These are phyloP conservation scores for Montipora cactus DNA, from an alignment of 64 coral and sea anemone genomes.

Conservation along the genomic window DNA sequence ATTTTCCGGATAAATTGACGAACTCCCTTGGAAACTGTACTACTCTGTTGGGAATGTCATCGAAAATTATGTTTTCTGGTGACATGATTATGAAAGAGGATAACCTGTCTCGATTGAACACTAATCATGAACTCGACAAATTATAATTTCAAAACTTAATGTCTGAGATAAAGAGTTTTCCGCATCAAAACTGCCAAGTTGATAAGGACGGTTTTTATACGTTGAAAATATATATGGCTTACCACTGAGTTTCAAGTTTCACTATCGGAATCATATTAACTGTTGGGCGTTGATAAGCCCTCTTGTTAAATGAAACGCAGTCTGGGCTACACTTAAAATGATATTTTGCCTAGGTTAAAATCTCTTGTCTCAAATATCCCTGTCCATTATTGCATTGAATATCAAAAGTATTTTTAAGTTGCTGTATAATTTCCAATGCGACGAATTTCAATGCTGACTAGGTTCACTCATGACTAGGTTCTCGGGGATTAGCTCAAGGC, in stretches of 20 bases:
- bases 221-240: background rate
- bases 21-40: too few relatives aligned
- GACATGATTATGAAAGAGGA: too few relatives aligned
- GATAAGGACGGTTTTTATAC: background rate
- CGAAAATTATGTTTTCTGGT: too few relatives aligned
- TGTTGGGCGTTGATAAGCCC: background rate
- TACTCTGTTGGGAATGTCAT: too few relatives aligned
- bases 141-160: background rate
- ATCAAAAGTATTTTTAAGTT: too few relatives aligned
- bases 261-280: too few relatives aligned
- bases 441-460: background rate
- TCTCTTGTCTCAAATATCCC: background rate
- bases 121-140: background rate
- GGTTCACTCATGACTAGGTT: background rate
- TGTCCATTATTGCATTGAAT: background rate
- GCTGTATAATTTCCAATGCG: too few relatives aligned
- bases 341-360: background rate
- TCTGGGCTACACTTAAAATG: background rate
- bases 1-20: too few relatives aligned
- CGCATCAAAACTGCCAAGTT: background rate
- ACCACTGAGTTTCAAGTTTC: background rate
- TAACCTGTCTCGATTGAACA: background rate
- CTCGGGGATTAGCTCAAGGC: background rate
- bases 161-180: background rate
- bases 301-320: background rate